Evolutionary conservation across 64 coral and sea anemone species (phyloP).

Genomic region (Montipora foliosa): DNA sequence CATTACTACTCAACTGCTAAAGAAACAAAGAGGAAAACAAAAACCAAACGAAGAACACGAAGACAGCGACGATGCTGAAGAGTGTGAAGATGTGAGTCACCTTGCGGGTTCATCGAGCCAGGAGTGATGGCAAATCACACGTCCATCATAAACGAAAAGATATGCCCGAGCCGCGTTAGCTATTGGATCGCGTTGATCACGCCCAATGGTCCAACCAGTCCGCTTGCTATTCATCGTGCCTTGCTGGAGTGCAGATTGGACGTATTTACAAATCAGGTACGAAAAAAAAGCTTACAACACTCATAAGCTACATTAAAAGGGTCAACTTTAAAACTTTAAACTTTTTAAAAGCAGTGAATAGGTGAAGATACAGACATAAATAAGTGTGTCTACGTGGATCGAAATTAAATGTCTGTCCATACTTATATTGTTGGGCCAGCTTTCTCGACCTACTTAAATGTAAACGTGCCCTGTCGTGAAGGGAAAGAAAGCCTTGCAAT

Average conservation of each 20-base stretch:
- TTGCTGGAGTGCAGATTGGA: constrained; percentile 3
- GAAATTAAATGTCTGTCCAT: no score
- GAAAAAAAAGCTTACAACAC: neutral
- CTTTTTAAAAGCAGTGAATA: neutral
- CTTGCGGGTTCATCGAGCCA: neutral
- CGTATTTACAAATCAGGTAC: neutral
- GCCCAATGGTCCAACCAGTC: neutral
- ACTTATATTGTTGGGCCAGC: no score
- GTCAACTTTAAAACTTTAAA: constrained; percentile 3
- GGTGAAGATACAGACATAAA: neutral
- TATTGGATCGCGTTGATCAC: constrained; percentile 24
- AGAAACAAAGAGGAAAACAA: neutral
- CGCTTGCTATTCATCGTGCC: neutral
- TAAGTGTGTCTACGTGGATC: neutral
- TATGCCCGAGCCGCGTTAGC: neutral
- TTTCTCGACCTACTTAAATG: no score
- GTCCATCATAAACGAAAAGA: neutral
- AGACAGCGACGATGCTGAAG: neutral
- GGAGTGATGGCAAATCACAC: neutral
- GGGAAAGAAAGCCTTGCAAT: neutral
- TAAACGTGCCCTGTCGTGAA: neutral
- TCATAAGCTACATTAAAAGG: neutral
- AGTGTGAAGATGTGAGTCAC: neutral
- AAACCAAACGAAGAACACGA: neutral
- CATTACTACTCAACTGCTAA: neutral